Evolutionary conservation across 2,113 vertebrate species (phyloP).

Genomic region (Entelurus aequoreus): DNA sequence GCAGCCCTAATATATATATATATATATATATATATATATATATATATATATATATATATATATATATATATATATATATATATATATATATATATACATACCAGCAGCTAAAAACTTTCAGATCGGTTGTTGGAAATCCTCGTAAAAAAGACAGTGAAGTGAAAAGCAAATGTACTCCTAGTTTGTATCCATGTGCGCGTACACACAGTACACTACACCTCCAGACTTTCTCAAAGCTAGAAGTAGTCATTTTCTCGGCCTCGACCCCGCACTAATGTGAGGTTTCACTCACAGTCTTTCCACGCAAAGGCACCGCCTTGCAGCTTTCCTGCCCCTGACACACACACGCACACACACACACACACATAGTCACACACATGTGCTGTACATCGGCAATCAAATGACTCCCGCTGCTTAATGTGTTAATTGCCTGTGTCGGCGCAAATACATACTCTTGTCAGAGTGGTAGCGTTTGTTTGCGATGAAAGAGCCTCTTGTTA

Average conservation of each 20-base stretch:
- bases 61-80: too few species aligned
- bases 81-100: too few species aligned
- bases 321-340: neutral
- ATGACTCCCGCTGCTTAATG: conserved; percentile 36
- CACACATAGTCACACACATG: neutral
- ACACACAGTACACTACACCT: neutral
- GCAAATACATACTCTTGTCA: conserved; percentile 13
- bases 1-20: too few species aligned
- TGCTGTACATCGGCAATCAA: neutral
- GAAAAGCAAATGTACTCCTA: too few species aligned
- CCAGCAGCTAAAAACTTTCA: too few species aligned
- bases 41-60: too few species aligned
- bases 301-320: conserved; percentile 27
- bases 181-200: neutral
- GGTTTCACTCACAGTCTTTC: conserved; percentile 23
- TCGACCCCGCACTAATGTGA: conserved; percentile 38
- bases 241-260: conserved; percentile 44
- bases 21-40: too few species aligned
- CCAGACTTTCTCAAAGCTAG: conserved; percentile 23
- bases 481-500: conserved; percentile 45
- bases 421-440: conserved; percentile 33
- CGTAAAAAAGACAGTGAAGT: too few species aligned
- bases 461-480: conserved; percentile 37
- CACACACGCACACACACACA: conserved; percentile 7
- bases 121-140: too few species aligned